Evolutionary conservation across 2,888 invertebrate species (phyloP).

Genomic region (Timandra comae): DNA sequence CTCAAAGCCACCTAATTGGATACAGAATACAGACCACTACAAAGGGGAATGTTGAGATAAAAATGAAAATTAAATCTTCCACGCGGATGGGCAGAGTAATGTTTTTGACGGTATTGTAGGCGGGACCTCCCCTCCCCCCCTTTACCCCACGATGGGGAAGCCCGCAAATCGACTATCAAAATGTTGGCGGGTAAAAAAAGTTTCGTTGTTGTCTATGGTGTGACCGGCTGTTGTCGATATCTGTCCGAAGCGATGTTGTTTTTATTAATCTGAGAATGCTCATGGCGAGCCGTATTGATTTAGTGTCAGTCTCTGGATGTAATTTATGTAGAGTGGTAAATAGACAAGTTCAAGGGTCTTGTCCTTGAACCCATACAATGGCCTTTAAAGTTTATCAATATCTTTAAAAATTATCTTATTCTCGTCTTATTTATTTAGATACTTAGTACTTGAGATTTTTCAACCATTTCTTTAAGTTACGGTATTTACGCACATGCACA

Average conservation of each 20-base stretch:
- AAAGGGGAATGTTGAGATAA: slow-evolving; percentile 77
- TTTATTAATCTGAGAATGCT: slow-evolving; percentile 34
- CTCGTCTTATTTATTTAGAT: no score
- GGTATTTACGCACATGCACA: no score
- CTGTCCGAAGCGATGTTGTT: slow-evolving; percentile 40
- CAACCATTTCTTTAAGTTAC: no score
- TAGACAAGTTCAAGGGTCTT: no score
- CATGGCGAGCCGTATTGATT: no score
- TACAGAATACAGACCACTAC: slow-evolving; percentile 73
- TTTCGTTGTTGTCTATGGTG: slow-evolving; percentile 49
- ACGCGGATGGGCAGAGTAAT: slow-evolving; percentile 74
- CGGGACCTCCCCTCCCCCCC: slow-evolving; percentile 37
- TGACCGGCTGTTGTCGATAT: slow-evolving; percentile 55
- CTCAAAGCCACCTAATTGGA: slow-evolving; percentile 75
- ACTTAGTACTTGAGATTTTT: no score
- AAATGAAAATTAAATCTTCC: slow-evolving; percentile 79
- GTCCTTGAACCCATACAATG: no score
- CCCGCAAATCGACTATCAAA: slow-evolving; percentile 75
- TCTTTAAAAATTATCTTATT: no score
- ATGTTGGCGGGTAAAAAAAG: slow-evolving; percentile 68
- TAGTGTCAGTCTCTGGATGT: no score
- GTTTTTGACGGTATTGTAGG: slow-evolving; percentile 74
- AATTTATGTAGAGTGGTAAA: no score
- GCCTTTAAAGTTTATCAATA: no score
- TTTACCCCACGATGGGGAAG: slow-evolving; percentile 40